phyloP scores from a whole-genome alignment of 1,140 invertebrate species.

The Rhizoglyphus robini region DNA sequence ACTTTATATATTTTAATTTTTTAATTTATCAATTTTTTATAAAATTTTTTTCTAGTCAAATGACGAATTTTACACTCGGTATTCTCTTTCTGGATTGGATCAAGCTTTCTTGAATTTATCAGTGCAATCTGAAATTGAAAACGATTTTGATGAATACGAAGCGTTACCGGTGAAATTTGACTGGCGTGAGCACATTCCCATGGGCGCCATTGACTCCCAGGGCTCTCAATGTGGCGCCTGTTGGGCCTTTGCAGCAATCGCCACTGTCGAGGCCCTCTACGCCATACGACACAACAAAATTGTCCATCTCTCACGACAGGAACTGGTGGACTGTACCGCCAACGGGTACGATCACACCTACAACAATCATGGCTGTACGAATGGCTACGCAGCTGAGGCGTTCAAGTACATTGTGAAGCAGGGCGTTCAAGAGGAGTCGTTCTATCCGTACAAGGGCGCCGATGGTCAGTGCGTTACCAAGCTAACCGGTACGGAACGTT shows the following conservation, averaged over 20 bases:
- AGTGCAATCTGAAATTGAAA: no score
- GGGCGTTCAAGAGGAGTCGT: not conserved
- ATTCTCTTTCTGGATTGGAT: not conserved
- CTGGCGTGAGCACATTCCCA: slow-evolving; percentile 65
- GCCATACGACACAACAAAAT: not conserved
- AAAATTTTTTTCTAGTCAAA: no score
- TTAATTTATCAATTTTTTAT: no score
- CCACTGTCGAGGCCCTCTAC: slow-evolving; percentile 3
- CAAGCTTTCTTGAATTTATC: not conserved
- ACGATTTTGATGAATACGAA: slow-evolving; percentile 28
- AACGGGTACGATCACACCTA: not conserved
- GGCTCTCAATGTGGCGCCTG: slow-evolving; percentile 32
- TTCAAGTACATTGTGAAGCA: slow-evolving; percentile 12
- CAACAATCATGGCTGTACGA: not conserved
- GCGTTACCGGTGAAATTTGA: slow-evolving; percentile 59
- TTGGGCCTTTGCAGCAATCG: slow-evolving; percentile 30
- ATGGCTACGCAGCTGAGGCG: not conserved
- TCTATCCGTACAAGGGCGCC: slow-evolving; percentile 4
- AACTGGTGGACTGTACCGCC: slow-evolving; percentile 19
- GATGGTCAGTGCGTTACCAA: not conserved
- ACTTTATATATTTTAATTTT: no score
- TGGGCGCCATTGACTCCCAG: slow-evolving; percentile 65
- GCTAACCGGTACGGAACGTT: not conserved
- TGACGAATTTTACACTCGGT: not conserved
- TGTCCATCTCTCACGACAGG: slow-evolving; percentile 17